Base-by-base conservation (phyloP, 1,140 invertebrate genomes). In the Drosophila punjabiensis region DNA sequence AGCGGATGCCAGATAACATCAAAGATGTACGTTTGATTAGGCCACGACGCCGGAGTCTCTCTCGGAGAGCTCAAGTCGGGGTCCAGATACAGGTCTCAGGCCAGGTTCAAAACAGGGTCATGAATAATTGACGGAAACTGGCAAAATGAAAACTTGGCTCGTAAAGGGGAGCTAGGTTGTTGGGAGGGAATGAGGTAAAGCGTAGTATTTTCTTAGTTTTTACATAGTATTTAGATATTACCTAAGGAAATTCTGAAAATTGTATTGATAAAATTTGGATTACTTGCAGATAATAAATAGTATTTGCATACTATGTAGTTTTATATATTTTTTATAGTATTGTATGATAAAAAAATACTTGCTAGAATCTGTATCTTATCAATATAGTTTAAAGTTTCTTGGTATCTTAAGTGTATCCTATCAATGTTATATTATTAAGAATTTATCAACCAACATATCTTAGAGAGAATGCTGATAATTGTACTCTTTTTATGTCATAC, bases 21-120 rank as follows among this genome's bases (percentile, higher is more conserved):
- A 76, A 76, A 76, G 60, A 58, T 74, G 28, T 30, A 43, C 55
- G 18, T 45, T 71, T 70, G 65, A 71, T 71, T 70, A 45, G n/a
- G 5, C 18, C 13, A 20, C 11, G 33, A 20, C 11, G 33, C 5
- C 32, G 16, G 20, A 33, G 24, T 24, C 24, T 24, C 24, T 24
- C n/a, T n/a, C n/a, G n/a, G n/a, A n/a, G 37, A 47, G 30, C 47
- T 37, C 24, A 47, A 8, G 33, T 35, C 13, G 18, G 1, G 30
- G 18, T n/a, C 14, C 3, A 18, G n/a, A 9, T 18, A n/a, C 18
- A 50, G 24, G 24, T 30, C 28, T 52, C 14, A n/a, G 28, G 16
- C 18, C 52, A 24, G 55, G 35, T n/a, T 39, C 55, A 58, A 28
- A 8, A 14, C 20, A 18, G 61, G 48, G 10, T 11, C 48, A 63